Conservation (phyloP, 2,797 vertebrate genomes). For the Delichon dasypus region DNA sequence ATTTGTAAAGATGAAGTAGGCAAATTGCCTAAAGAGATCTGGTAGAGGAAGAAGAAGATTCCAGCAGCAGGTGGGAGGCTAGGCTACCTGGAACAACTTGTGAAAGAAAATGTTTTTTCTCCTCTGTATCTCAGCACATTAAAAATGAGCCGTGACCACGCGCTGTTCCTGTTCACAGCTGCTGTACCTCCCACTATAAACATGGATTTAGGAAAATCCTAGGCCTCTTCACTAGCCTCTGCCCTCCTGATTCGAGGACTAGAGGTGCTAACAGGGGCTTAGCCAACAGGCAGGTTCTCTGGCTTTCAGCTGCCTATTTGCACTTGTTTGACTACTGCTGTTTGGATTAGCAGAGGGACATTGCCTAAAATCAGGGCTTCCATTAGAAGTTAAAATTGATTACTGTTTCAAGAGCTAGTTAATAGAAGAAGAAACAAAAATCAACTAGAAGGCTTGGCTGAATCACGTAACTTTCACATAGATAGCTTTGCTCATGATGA, state of each 20-base stretch:
- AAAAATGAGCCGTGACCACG: background rate
- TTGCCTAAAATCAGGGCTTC: background rate
- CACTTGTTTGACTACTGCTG: background rate
- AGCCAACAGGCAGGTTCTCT: background rate
- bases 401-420: background rate
- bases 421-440: background rate
- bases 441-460: background rate
- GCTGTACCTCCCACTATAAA: background rate
- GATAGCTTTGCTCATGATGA: background rate
- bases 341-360: background rate
- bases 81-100: background rate
- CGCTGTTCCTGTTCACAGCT: background rate
- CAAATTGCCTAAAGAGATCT: background rate
- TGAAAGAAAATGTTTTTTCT: background rate
- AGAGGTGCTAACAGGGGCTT: background rate
- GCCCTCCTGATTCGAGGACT: background rate
- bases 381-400: background rate
- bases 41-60: background rate
- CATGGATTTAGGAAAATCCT: background rate
- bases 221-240: background rate
- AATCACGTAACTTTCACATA: background rate
- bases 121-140: background rate
- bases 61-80: background rate
- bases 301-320: background rate
- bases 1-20: background rate